These are phyloP conservation scores for Uropsilus gracilis DNA, from an alignment of 2,113 vertebrate species.

Conservation along the genomic window DNA sequence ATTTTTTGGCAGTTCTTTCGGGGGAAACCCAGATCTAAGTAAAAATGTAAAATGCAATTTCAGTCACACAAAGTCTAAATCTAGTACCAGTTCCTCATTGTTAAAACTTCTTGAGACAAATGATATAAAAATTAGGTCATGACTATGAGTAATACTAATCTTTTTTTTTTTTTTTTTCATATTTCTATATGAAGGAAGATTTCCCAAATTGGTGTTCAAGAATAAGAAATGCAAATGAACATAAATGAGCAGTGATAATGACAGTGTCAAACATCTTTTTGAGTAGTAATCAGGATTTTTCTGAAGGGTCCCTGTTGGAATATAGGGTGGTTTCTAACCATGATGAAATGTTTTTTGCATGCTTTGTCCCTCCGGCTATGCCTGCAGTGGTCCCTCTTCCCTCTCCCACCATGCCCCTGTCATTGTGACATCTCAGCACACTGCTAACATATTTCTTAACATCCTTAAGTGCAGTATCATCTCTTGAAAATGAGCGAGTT, in stretches of 20 bases:
- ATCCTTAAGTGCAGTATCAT: neutral
- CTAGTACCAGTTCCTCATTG: slow-evolving; percentile 23
- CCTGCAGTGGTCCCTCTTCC: no score
- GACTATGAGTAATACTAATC: slow-evolving; percentile 59
- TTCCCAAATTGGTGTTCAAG: slow-evolving; percentile 32
- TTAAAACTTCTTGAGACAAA: slow-evolving; percentile 54
- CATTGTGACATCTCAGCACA: neutral
- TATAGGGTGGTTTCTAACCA: neutral
- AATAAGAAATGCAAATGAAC: slow-evolving; percentile 62
- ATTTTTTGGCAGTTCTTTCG: neutral
- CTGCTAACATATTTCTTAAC: neutral
- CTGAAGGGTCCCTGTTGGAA: neutral
- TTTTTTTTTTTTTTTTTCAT: slow-evolving; percentile 47
- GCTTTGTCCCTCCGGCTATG: neutral
- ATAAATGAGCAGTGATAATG: neutral
- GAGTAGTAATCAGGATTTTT: neutral
- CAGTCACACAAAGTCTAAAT: neutral
- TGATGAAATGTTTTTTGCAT: neutral
- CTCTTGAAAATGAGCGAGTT: neutral
- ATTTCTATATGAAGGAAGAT: neutral
- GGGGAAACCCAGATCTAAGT: slow-evolving; percentile 31
- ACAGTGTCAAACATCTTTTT: neutral
- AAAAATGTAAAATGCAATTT: neutral
- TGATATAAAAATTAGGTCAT: slow-evolving; percentile 51
- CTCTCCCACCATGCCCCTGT: no score